phyloP scores from a whole-genome alignment of 2,797 vertebrate genomes.

The Thalassophryne amazonica region DNA sequence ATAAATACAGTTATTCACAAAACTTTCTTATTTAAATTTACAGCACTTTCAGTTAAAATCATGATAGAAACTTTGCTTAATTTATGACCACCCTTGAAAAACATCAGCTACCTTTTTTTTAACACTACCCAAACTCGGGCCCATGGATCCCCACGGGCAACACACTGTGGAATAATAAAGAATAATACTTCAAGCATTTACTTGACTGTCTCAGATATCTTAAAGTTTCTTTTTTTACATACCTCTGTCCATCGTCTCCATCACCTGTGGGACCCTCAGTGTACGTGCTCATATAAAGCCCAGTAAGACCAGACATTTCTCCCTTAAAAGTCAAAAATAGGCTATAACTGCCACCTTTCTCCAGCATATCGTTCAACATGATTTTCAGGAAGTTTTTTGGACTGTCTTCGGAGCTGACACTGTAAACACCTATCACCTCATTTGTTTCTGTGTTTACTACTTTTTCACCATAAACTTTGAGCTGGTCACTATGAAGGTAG shows the following conservation, averaged over 20 bases:
- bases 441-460: slow-evolving; percentile 21
- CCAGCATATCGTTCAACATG: slow-evolving; percentile 1
- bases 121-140: too few relatives aligned
- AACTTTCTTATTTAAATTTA: too few relatives aligned
- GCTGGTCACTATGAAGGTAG: slow-evolving; percentile 63
- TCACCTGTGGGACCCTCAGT: neutral
- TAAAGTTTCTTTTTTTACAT: neutral
- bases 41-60: too few relatives aligned
- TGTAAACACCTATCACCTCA: accelerated
- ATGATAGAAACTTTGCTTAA: too few relatives aligned
- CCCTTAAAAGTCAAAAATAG: slow-evolving; percentile 67
- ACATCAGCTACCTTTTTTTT: too few relatives aligned
- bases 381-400: slow-evolving; percentile 66
- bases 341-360: slow-evolving; percentile 51
- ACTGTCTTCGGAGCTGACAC: accelerated
- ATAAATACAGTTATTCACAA: too few relatives aligned
- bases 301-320: slow-evolving; percentile 31
- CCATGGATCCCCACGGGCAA: too few relatives aligned
- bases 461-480: neutral
- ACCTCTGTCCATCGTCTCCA: slow-evolving; percentile 36
- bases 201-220: neutral
- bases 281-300: slow-evolving; percentile 66
- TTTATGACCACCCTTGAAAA: too few relatives aligned
- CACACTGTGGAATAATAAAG: too few relatives aligned
- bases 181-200: too few relatives aligned